These are phyloP conservation scores for Botia kubotai DNA, from an alignment of 2,797 vertebrate species.

Conservation along the genomic window DNA sequence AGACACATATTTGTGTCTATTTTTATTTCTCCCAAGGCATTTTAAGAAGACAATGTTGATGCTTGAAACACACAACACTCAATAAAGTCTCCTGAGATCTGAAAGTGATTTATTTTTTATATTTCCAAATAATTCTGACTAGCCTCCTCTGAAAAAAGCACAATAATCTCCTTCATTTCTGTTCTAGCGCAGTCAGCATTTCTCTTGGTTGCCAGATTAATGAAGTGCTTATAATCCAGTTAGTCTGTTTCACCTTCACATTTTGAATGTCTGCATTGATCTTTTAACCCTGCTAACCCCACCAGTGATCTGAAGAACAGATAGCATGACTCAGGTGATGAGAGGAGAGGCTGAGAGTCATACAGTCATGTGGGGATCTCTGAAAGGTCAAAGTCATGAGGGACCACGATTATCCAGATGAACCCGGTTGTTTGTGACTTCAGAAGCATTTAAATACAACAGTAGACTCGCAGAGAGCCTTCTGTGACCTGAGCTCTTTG, in stretches of 20 bases:
- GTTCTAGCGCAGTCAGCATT: conserved; percentile 17
- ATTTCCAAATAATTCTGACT: conserved; percentile 63
- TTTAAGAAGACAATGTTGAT: not conserved
- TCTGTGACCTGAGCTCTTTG: conserved; percentile 82
- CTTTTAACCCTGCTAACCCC: conserved; percentile 59
- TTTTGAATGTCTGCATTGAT: conserved; percentile 62
- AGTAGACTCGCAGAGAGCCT: conserved; percentile 78
- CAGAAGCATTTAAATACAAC: conserved; percentile 77
- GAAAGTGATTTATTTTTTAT: conserved; percentile 52
- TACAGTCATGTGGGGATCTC: conserved; percentile 61
- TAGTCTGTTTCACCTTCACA: conserved; percentile 50
- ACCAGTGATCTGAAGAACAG: conserved; percentile 58
- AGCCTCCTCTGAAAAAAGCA: conserved; percentile 45
- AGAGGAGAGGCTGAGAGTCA: conserved; percentile 47
- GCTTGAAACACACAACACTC: not conserved
- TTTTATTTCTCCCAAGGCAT: not conserved
- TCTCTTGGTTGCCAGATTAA: conserved; percentile 34
- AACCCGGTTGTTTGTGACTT: conserved; percentile 78
- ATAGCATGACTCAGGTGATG: conserved; percentile 63
- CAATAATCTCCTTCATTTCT: conserved; percentile 15
- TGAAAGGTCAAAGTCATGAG: conserved; percentile 61
- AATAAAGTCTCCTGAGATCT: not conserved
- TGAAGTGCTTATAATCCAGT: conserved; percentile 42
- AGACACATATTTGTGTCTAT: no score
- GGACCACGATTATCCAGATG: conserved; percentile 57